phyloP scores from a whole-genome alignment of 2,888 invertebrate species.

The Schizotus pectinicornis region DNA sequence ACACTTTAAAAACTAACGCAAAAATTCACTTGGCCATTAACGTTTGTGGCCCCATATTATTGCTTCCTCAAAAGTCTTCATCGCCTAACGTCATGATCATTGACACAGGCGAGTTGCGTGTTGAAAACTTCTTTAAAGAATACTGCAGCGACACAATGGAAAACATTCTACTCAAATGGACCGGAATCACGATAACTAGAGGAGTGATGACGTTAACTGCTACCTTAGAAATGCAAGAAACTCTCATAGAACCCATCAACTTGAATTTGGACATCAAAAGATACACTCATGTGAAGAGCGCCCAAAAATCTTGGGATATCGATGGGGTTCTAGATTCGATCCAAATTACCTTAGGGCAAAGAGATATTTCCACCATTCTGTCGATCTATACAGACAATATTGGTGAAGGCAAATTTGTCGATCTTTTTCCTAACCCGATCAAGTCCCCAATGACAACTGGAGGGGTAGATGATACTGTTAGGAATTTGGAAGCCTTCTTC shows the following conservation, averaged over 20 bases:
- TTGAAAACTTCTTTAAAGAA: constrained; percentile 78
- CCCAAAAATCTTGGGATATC: constrained; percentile 62
- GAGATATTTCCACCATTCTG: constrained; percentile 74
- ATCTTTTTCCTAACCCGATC: constrained; percentile 51
- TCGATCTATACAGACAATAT: constrained; percentile 77
- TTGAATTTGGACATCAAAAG: constrained; percentile 77
- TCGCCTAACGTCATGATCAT: constrained; percentile 78
- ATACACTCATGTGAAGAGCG: constrained; percentile 60
- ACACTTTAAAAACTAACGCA: constrained; percentile 51
- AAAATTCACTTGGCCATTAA: constrained; percentile 55
- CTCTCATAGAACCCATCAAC: constrained; percentile 76
- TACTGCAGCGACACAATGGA: constrained; percentile 65
- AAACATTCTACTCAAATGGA: constrained; percentile 73
- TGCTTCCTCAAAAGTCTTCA: constrained; percentile 80
- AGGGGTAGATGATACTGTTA: constrained; percentile 58
- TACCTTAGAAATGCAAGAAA: constrained; percentile 77
- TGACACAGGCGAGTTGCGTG: constrained; percentile 77
- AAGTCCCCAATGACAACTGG: constrained; percentile 35
- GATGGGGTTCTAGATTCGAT: constrained; percentile 72
- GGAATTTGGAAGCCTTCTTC: constrained; percentile 76
- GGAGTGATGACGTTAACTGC: constrained; percentile 77
- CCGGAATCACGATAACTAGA: constrained; percentile 70
- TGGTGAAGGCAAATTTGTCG: constrained; percentile 66
- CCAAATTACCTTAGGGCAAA: constrained; percentile 73
- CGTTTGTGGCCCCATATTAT: constrained; percentile 72